Evolutionary conservation across 2,888 invertebrate species (phyloP).

Genomic region (Cyclophora punctaria): DNA sequence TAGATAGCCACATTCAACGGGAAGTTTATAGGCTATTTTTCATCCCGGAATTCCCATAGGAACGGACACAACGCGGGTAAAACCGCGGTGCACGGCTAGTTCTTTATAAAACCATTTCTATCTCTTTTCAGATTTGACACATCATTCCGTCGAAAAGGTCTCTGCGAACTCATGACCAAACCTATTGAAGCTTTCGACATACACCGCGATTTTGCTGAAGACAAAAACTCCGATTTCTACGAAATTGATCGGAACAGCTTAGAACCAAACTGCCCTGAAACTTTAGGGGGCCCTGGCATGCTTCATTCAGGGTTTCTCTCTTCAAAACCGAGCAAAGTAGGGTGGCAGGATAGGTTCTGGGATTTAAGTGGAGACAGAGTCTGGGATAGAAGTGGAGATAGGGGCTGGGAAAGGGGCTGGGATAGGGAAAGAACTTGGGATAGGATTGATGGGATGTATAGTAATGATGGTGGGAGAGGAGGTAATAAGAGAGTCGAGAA

Average conservation of each 20-base stretch:
- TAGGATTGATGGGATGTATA: constrained; percentile 30
- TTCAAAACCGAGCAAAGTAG: constrained; percentile 44
- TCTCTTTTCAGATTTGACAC: constrained; percentile 77
- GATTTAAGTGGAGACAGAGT: background rate
- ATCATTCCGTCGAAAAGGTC: constrained; percentile 81
- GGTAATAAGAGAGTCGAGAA: constrained; percentile 48
- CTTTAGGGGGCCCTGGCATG: constrained; percentile 51
- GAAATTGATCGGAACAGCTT: constrained; percentile 83
- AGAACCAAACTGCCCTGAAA: constrained; percentile 74
- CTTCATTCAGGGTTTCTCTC: constrained; percentile 64
- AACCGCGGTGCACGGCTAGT: too few relatives aligned
- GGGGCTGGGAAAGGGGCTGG: constrained; percentile 10
- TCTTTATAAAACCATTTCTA: too few relatives aligned
- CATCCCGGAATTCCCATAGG: too few relatives aligned
- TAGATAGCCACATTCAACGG: too few relatives aligned
- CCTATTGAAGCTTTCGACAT: constrained; percentile 82
- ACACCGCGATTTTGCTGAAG: constrained; percentile 75
- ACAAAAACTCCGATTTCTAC: constrained; percentile 86
- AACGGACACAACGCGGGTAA: too few relatives aligned
- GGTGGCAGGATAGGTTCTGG: constrained; percentile 12
- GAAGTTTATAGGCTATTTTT: too few relatives aligned
- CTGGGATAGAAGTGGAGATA: background rate
- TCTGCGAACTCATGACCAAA: constrained; percentile 84
- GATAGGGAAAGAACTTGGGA: constrained; percentile 40
- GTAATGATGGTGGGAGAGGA: constrained; percentile 32